Conservation (phyloP, 2,888 invertebrate species). For the Trichogramma evanescens region DNA sequence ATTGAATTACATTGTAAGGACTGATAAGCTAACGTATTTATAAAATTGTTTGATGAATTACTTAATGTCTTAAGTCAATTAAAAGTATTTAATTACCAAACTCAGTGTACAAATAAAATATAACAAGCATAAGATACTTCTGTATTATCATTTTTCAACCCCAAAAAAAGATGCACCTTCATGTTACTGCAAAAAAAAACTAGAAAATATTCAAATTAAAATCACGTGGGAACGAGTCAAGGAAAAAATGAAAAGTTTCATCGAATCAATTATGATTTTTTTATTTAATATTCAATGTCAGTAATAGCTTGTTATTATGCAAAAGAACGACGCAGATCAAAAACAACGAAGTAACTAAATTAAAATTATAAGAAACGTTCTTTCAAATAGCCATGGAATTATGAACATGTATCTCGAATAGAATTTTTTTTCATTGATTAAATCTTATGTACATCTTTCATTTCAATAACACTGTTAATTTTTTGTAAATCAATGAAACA, state of each 20-base stretch:
- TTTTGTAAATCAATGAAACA: constrained; percentile 31
- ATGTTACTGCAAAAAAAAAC: constrained; percentile 8
- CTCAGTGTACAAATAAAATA: constrained; percentile 20
- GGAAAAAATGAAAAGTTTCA: constrained; percentile 6
- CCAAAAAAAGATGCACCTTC: not conserved
- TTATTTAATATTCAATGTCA: constrained; percentile 40
- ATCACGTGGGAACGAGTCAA: constrained; percentile 6
- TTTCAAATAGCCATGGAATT: constrained; percentile 15
- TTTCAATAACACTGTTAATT: constrained; percentile 29
- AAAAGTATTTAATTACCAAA: constrained; percentile 23
- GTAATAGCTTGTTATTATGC: constrained; percentile 37
- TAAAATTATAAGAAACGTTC: constrained; percentile 19
- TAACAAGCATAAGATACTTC: constrained; percentile 3
- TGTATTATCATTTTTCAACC: too few species aligned
- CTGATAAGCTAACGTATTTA: constrained; percentile 32
- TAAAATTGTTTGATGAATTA: constrained; percentile 27
- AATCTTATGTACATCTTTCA: constrained; percentile 14
- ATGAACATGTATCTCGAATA: constrained; percentile 22
- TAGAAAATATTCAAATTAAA: constrained; percentile 6
- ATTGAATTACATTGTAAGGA: constrained; percentile 23
- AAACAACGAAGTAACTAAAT: constrained; percentile 23
- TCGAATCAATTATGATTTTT: constrained; percentile 33
- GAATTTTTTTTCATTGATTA: constrained; percentile 2
- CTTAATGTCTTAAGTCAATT: constrained; percentile 29
- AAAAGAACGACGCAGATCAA: constrained; percentile 38